Conservation (phyloP, 2,888 invertebrate genomes). For the Zelleria hepariella region DNA sequence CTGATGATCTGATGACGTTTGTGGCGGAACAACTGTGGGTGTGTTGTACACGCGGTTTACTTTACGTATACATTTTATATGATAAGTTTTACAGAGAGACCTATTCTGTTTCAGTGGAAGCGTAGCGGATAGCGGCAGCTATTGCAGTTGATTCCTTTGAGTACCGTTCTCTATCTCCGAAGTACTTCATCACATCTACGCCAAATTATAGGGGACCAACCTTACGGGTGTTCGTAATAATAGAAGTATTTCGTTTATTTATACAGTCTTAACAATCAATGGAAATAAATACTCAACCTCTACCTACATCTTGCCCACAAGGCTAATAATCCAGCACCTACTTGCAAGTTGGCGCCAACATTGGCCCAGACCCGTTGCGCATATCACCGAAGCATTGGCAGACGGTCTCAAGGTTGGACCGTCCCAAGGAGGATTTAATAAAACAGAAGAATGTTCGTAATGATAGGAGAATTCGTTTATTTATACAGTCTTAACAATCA, state of each 20-base stretch:
- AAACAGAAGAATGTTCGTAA: too few species aligned
- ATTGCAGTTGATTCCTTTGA: too few species aligned
- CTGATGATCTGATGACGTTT: not conserved
- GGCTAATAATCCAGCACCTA: not conserved
- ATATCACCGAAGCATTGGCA: slow-evolving; percentile 75
- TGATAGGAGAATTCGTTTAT: not conserved
- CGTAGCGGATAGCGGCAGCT: too few species aligned
- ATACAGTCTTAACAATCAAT: too few species aligned
- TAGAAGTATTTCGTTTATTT: not conserved
- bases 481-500: not conserved
- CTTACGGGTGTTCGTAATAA: too few species aligned
- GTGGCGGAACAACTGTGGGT: not conserved
- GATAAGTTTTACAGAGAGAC: not conserved
- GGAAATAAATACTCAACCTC: not conserved
- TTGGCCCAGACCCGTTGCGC: slow-evolving; percentile 57
- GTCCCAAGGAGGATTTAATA: too few species aligned
- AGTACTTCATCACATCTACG: too few species aligned
- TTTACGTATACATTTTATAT: not conserved
- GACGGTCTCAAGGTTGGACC: slow-evolving; percentile 67
- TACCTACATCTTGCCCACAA: not conserved
- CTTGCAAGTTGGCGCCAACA: not conserved
- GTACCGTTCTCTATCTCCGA: too few species aligned
- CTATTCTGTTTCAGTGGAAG: not conserved
- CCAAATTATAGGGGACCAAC: too few species aligned
- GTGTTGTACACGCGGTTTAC: not conserved